phyloP scores from a whole-genome alignment of 1,140 invertebrate genomes.

The Cydia pomonella region DNA sequence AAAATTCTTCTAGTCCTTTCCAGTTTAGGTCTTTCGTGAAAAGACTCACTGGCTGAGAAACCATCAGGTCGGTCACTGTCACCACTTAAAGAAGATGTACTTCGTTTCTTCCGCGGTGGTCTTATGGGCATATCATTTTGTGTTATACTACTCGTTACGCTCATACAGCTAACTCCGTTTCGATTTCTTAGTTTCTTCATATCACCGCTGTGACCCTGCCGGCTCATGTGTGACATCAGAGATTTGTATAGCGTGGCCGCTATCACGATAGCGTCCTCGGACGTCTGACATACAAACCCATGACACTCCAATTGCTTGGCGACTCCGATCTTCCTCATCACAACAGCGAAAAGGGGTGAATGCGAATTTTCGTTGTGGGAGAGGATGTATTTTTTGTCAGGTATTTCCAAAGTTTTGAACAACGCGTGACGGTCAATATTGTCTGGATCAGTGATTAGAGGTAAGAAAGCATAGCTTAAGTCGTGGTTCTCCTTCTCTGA shows the following conservation, averaged over 20 bases:
- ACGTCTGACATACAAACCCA: constrained; percentile 92
- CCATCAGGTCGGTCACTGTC: constrained; percentile 81
- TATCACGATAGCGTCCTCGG: constrained; percentile 94
- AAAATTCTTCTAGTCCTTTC: constrained; percentile 57
- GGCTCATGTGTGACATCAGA: constrained; percentile 89
- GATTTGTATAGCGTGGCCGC: constrained; percentile 94
- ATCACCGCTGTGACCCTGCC: constrained; percentile 63
- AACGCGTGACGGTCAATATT: constrained; percentile 87
- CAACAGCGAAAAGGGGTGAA: constrained; percentile 94
- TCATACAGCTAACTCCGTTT: constrained; percentile 87
- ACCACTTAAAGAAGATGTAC: constrained; percentile 82
- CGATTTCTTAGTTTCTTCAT: constrained; percentile 82
- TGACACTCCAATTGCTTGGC: constrained; percentile 93
- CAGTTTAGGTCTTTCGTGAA: constrained; percentile 58
- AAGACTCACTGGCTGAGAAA: constrained; percentile 67
- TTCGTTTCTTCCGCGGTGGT: constrained; percentile 82
- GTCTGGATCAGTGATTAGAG: constrained; percentile 91
- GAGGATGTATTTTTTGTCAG: constrained; percentile 81
- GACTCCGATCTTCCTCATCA: constrained; percentile 90
- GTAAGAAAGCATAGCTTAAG: constrained; percentile 88
- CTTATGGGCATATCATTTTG: constrained; percentile 77
- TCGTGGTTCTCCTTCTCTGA: constrained; percentile 74
- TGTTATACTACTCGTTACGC: constrained; percentile 82
- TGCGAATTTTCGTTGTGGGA: constrained; percentile 83
- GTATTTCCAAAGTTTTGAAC: constrained; percentile 81